Evolutionary conservation across 2,797 vertebrate species (phyloP).

Genomic region (Phalanger gymnotis): DNA sequence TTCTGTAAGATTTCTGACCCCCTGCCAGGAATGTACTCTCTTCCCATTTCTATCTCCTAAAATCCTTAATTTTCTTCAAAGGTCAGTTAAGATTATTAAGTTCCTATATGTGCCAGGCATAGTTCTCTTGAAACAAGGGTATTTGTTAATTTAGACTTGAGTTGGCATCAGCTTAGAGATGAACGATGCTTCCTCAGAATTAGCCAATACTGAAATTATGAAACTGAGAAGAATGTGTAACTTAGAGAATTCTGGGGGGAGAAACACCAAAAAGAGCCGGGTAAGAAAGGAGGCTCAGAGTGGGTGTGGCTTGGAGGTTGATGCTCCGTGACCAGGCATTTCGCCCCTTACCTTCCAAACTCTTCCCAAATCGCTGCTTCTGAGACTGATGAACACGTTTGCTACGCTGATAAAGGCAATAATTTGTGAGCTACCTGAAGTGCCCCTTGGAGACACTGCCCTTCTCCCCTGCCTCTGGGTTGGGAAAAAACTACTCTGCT

Average conservation of each 20-base stretch:
- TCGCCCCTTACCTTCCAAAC: not conserved
- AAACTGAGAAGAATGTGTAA: not conserved
- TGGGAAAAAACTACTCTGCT: too few relatives aligned
- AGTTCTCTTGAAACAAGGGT: not conserved
- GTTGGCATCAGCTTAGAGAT: not conserved
- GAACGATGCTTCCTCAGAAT: not conserved
- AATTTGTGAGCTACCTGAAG: not conserved
- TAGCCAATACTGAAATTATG: not conserved
- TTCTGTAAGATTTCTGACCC: constrained; percentile 18
- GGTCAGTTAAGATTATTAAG: not conserved
- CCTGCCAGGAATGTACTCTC: not conserved
- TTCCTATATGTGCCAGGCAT: not conserved
- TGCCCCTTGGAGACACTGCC: too few relatives aligned
- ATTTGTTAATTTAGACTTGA: not conserved
- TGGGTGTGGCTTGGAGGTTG: not conserved
- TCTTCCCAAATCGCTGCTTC: not conserved
- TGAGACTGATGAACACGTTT: not conserved
- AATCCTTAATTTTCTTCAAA: constrained; percentile 23
- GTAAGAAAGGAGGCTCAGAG: not conserved
- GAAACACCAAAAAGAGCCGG: not conserved
- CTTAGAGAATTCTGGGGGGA: not conserved
- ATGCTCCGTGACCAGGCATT: not conserved
- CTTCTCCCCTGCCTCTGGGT: too few relatives aligned
- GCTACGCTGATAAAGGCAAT: not conserved
- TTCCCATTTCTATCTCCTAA: not conserved